Evolutionary conservation across 2,113 vertebrate species (phyloP).

Genomic region (Otus sunia): DNA sequence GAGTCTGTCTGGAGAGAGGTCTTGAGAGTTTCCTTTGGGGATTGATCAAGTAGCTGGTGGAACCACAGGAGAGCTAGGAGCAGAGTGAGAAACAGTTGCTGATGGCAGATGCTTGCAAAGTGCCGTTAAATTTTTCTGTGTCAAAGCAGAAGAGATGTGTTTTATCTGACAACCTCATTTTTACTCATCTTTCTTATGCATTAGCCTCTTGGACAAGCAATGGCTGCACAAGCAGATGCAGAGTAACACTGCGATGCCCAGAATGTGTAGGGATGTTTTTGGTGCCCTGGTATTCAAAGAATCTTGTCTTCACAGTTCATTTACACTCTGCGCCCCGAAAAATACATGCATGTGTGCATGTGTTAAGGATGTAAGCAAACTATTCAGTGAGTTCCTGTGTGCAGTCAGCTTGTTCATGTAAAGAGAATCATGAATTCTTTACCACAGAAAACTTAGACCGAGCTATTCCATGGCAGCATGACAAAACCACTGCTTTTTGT

Average conservation of each 20-base stretch:
- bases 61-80: background rate
- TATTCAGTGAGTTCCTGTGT: background rate
- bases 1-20: background rate
- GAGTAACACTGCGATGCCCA: background rate
- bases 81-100: background rate
- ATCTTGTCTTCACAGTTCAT: background rate
- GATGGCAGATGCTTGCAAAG: background rate
- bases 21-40: background rate
- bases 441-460: background rate
- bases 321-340: background rate
- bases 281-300: background rate
- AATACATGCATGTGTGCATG: background rate
- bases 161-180: background rate
- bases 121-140: background rate
- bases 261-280: background rate
- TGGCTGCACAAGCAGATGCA: background rate
- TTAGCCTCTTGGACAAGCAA: background rate
- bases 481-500: background rate
- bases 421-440: background rate
- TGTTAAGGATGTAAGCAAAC: background rate
- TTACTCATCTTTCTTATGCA: background rate
- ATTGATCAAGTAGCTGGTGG: background rate
- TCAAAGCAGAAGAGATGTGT: background rate
- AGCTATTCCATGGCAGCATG: background rate
- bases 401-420: background rate